Conservation (phyloP, 2,113 vertebrate genomes). For the Callionymus lyra region DNA sequence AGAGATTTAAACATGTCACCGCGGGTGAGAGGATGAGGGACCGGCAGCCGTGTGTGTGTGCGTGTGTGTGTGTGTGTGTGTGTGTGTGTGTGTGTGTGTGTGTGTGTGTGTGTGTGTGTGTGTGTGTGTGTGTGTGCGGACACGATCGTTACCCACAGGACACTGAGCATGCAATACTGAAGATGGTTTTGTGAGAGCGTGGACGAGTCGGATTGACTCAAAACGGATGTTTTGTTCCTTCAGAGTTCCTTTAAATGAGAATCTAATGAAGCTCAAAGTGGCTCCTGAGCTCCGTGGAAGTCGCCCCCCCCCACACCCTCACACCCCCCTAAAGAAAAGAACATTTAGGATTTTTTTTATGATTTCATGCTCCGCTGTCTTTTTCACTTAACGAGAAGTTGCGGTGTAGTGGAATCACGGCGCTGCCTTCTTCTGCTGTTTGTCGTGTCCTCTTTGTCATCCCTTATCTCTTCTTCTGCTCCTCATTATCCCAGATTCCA, state of each 20-base stretch:
- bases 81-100: constrained; percentile 6
- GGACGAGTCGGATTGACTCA: no score
- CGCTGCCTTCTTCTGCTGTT: constrained; percentile 30
- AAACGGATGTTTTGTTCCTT: no score
- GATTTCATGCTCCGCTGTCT: constrained; percentile 22
- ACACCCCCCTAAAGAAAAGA: constrained; percentile 1
- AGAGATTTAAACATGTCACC: constrained; percentile 5
- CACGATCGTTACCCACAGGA: constrained; percentile 9
- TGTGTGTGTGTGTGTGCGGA: constrained; percentile 4
- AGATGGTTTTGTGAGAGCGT: no score
- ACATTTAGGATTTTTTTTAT: background rate
- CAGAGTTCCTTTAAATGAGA: no score
- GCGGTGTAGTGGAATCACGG: constrained; percentile 31
- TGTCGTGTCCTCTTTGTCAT: constrained; percentile 43
- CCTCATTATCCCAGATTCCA: constrained; percentile 40
- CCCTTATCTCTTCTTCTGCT: constrained; percentile 32
- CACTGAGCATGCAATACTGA: constrained; percentile 19
- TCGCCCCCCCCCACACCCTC: no score
- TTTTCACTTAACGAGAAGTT: constrained; percentile 37
- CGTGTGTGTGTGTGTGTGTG: constrained; percentile 5
- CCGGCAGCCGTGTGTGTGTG: constrained; percentile 3
- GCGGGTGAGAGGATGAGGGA: constrained; percentile 2
- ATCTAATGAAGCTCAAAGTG: no score
- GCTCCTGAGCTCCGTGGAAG: no score
- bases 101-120: constrained; percentile 5